Percentiles rank a stretch among this genome's conserved stretches.
Evolutionary conservation across 2,797 vertebrate species (phyloP).

Genomic region (Mergus octosetaceus): DNA sequence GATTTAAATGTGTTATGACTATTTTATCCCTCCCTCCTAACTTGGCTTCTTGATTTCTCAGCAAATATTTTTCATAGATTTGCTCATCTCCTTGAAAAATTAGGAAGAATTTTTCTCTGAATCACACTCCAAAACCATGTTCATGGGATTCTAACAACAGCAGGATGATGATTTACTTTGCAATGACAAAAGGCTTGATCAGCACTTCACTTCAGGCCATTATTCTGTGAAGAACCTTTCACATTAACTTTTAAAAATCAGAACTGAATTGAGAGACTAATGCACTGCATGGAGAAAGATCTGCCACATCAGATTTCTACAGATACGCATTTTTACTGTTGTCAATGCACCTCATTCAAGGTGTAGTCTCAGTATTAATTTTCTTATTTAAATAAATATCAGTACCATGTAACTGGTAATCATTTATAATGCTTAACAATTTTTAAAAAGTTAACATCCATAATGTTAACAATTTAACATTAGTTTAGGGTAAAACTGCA

Average conservation of each 20-base stretch:
- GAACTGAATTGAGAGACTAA: background rate
- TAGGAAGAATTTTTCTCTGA: background rate
- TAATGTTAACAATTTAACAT: background rate
- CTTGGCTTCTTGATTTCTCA: background rate
- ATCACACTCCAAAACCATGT: background rate
- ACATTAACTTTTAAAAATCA: background rate
- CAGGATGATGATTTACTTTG: background rate
- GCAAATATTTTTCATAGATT: background rate
- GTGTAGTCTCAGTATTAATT: background rate
- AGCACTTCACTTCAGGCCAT: background rate
- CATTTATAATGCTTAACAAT: background rate
- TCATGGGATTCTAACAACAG: background rate
- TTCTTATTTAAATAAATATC: background rate
- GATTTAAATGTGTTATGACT: background rate
- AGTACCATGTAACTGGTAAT: background rate
- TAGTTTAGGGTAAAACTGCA: background rate
- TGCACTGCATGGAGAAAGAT: background rate
- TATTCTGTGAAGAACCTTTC: conserved; percentile 2
- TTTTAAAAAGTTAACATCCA: no score
- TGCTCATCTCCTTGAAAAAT: background rate
- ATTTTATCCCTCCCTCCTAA: background rate
- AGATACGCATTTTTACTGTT: background rate
- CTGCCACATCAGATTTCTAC: background rate
- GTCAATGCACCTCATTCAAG: background rate
- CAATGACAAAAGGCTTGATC: background rate